Percentiles rank a stretch among this genome's conserved stretches.
Evolutionary conservation across 2,797 vertebrate species (phyloP).

Genomic region (Phyllotis vaccarum): DNA sequence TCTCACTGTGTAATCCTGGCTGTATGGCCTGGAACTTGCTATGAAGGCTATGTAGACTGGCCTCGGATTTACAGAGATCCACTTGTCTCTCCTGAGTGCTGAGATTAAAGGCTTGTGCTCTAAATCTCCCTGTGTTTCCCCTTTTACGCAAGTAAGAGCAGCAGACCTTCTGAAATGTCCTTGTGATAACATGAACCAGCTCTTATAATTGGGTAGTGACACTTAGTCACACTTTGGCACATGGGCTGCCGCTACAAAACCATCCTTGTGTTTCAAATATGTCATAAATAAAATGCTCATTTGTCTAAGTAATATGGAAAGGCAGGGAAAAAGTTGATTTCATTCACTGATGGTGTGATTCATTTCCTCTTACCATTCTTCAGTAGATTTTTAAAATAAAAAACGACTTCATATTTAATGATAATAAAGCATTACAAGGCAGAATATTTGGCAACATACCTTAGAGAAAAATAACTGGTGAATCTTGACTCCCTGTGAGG

Average conservation of each 20-base stretch:
- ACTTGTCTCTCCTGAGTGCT: not conserved
- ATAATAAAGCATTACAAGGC: not conserved
- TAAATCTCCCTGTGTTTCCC: not conserved
- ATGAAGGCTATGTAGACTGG: not conserved
- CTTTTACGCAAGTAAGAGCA: constrained; percentile 21
- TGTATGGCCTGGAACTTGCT: not conserved
- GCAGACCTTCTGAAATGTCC: not conserved
- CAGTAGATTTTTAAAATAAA: not conserved
- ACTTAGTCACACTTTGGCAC: not conserved
- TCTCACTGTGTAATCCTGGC: not conserved
- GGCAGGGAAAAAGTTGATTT: not conserved
- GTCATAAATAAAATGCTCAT: not conserved
- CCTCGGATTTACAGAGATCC: not conserved
- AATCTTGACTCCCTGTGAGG: constrained; percentile 2
- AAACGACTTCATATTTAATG: not conserved
- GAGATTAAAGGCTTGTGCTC: not conserved
- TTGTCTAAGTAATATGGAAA: no score
- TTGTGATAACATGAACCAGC: not conserved
- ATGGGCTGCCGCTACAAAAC: not conserved
- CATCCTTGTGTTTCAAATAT: not conserved
- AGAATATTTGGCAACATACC: not conserved
- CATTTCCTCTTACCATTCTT: not conserved
- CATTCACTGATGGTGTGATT: not conserved
- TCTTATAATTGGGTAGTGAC: not conserved
- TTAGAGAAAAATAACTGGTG: not conserved